Percentiles rank a stretch among this genome's conserved stretches.
phyloP scores from a whole-genome alignment of 1,140 invertebrate genomes.

The Lordiphosa mommai region DNA sequence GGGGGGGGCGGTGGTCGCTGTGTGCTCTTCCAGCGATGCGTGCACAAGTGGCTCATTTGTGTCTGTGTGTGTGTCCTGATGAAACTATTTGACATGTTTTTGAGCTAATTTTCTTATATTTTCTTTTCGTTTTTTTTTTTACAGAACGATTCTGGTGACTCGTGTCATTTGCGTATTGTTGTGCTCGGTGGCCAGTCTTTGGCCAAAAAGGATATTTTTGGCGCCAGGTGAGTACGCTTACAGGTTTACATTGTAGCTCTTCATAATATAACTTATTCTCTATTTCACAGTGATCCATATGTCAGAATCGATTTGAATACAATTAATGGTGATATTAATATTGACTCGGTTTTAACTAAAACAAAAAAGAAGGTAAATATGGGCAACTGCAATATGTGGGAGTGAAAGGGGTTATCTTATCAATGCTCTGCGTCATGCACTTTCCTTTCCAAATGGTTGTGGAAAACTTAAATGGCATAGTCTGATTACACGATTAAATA shows the following conservation, averaged over 20 bases:
- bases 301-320: constrained; percentile 94
- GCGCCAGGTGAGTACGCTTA: constrained; percentile 91
- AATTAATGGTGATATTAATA: constrained; percentile 89
- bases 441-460: too few relatives aligned
- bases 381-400: neutral
- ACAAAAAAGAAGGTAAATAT: constrained; percentile 94
- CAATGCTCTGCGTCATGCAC: constrained; percentile 2
- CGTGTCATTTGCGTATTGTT: constrained; percentile 88
- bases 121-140: constrained; percentile 52
- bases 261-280: neutral
- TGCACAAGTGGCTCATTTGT: constrained; percentile 41
- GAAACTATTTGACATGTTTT: constrained; percentile 16
- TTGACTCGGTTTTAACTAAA: constrained; percentile 96
- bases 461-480: too few relatives aligned
- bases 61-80: neutral
- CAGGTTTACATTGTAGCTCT: too few relatives aligned
- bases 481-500: too few relatives aligned
- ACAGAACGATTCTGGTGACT: constrained; percentile 88
- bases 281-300: constrained; percentile 93
- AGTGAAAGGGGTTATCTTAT: constrained; percentile 43
- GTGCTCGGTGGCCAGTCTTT: constrained; percentile 93
- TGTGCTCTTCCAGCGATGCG: constrained; percentile 30
- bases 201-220: constrained; percentile 99
- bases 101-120: constrained; percentile 31
- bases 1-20: neutral